Percentiles rank a stretch among this genome's conserved stretches.
These are phyloP conservation scores for Lycophotia porphyrea DNA, from an alignment of 2,888 invertebrate genomes.

Conservation along the genomic window DNA sequence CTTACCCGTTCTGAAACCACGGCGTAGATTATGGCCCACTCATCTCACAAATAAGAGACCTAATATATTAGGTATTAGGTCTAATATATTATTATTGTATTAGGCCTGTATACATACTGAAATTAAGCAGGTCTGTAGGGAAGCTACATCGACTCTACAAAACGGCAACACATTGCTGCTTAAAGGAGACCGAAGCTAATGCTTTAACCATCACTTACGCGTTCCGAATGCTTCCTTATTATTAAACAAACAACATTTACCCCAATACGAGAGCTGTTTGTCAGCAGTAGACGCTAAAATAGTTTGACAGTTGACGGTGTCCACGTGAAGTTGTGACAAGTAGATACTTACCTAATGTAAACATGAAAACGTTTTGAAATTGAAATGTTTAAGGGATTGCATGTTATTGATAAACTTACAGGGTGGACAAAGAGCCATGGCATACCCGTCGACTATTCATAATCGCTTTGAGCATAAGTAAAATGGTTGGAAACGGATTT, in stretches of 20 bases:
- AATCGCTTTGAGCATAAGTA: not conserved
- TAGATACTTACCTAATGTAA: too few relatives aligned
- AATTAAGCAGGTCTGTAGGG: not conserved
- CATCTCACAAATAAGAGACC: not conserved
- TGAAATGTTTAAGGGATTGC: not conserved
- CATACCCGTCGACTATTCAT: not conserved
- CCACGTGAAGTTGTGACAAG: not conserved
- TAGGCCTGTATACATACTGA: too few relatives aligned
- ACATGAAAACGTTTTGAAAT: slow-evolving; percentile 1
- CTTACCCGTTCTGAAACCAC: not conserved
- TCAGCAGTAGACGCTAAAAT: not conserved
- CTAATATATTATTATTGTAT: too few relatives aligned
- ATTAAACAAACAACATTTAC: slow-evolving; percentile 11
- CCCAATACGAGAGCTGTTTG: slow-evolving; percentile 6
- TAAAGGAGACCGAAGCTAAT: slow-evolving; percentile 32
- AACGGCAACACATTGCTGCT: slow-evolving; percentile 4
- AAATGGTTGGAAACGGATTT: not conserved
- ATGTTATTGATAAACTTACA: not conserved
- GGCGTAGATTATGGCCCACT: not conserved
- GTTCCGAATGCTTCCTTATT: slow-evolving; percentile 54
- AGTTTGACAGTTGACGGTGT: not conserved
- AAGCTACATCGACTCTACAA: not conserved
- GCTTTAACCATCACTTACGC: slow-evolving; percentile 50
- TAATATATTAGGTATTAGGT: too few relatives aligned
- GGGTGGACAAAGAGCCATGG: not conserved